Conservation (phyloP, 2,888 invertebrate genomes). For the Anoplius nigerrimus region DNA sequence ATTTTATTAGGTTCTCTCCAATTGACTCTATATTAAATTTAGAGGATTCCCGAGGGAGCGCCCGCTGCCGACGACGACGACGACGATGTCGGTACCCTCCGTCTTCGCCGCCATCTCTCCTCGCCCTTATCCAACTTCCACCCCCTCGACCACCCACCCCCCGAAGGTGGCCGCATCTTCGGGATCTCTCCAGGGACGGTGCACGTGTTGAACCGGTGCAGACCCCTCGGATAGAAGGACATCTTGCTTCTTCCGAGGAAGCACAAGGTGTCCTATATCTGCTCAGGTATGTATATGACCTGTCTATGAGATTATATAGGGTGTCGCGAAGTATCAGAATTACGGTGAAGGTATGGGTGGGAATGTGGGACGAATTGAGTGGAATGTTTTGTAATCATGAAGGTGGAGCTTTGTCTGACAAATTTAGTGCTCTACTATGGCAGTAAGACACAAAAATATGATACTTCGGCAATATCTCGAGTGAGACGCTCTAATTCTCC, state of each 20-base stretch:
- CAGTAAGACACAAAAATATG: too few relatives aligned
- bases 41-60: conserved; percentile 65
- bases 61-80: conserved; percentile 49
- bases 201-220: conserved; percentile 56
- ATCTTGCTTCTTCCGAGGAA: conserved; percentile 34
- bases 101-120: conserved; percentile 27
- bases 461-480: too few relatives aligned
- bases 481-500: too few relatives aligned
- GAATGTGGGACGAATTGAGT: too few relatives aligned
- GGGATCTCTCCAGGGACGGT: conserved; percentile 48
- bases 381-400: too few relatives aligned
- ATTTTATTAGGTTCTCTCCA: conserved; percentile 72
- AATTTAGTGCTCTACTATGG: too few relatives aligned
- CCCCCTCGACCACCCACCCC: conserved; percentile 7
- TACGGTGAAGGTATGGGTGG: too few relatives aligned
- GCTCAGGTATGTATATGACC: not conserved
- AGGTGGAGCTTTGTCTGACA: too few relatives aligned
- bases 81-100: conserved; percentile 30
- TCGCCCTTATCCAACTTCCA: conserved; percentile 38
- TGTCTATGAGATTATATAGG: too few relatives aligned
- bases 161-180: conserved; percentile 51
- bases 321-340: too few relatives aligned
- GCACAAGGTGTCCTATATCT: conserved; percentile 32
- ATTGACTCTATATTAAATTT: conserved; percentile 74
- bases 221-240: conserved; percentile 11